phyloP scores from a whole-genome alignment of 1,140 invertebrate species.

The Marisa cornuarietis region DNA sequence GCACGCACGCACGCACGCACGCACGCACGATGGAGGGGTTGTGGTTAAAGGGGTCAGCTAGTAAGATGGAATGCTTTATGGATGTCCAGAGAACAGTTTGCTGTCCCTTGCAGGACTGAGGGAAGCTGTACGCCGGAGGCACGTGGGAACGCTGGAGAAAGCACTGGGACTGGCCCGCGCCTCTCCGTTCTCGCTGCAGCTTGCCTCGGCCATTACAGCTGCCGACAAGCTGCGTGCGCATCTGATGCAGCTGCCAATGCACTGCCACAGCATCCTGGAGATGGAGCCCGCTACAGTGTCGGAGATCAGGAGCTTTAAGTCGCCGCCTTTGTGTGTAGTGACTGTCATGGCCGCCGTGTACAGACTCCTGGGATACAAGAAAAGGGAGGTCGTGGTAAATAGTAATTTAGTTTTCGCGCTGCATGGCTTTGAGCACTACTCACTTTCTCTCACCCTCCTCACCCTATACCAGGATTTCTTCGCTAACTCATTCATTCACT shows the following conservation, averaged over 20 bases:
- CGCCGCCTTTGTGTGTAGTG: conserved; percentile 44
- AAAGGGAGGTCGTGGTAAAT: conserved; percentile 37
- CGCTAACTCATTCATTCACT: no score
- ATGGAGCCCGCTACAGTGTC: conserved; percentile 50
- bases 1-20: no score
- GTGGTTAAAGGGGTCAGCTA: no score
- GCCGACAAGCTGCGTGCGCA: conserved; percentile 48
- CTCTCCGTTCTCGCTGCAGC: conserved; percentile 37
- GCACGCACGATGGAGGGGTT: no score
- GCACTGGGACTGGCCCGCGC: conserved; percentile 40
- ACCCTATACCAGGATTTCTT: no score
- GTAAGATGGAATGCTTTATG: no score
- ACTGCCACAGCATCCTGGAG: conserved; percentile 16
- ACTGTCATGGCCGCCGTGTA: conserved; percentile 44
- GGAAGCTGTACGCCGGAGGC: conserved; percentile 43
- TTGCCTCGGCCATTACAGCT: conserved; percentile 37
- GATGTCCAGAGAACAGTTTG: no score
- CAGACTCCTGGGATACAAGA: conserved; percentile 44
- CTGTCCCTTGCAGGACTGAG: conserved; percentile 37
- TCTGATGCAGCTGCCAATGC: conserved; percentile 39
- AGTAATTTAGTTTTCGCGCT: no score
- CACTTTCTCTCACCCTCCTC: no score
- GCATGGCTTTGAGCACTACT: no score
- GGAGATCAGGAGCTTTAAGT: conserved; percentile 48
- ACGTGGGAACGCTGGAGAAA: conserved; percentile 44